These are phyloP conservation scores for Aurelia coerulea DNA, from an alignment of 30 jellyfish, hydroid and myxozoan species.

Conservation along the genomic window DNA sequence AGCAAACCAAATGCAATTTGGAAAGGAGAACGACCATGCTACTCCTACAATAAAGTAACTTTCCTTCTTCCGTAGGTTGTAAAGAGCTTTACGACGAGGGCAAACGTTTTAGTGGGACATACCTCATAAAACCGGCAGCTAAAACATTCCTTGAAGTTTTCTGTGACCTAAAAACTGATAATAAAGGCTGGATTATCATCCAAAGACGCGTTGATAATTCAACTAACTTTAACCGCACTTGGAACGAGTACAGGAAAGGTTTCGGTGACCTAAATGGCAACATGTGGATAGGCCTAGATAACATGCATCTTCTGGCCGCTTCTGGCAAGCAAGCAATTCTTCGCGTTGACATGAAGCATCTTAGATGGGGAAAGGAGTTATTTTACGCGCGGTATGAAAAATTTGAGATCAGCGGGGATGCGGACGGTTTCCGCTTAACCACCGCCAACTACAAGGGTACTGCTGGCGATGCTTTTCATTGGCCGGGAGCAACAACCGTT, in stretches of 20 bases:
- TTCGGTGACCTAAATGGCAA: constrained; percentile 49
- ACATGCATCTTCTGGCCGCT: constrained; percentile 24
- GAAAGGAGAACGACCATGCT: too few species aligned
- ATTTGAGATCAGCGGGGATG: constrained; percentile 26
- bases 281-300: constrained; percentile 38
- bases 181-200: constrained; percentile 14
- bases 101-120: not conserved
- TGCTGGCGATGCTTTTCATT: constrained; percentile 18
- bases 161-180: constrained; percentile 50
- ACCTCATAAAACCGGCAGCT: not conserved
- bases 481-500: too few species aligned
- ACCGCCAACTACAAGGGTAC: constrained; percentile 5
- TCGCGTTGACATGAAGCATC: constrained; percentile 24
- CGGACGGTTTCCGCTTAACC: constrained; percentile 14
- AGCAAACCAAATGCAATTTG: too few species aligned
- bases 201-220: constrained; percentile 42
- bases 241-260: constrained; percentile 15
- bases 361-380: not conserved
- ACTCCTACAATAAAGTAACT: too few species aligned
- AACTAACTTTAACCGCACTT: constrained; percentile 29
- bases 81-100: constrained; percentile 21
- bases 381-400: constrained; percentile 18
- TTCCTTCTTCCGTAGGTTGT: constrained; percentile 1
- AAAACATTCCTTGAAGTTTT: not conserved
- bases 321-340: not conserved